Percentiles rank a stretch among this genome's conserved stretches.
Evolutionary conservation across 2,888 invertebrate species (phyloP).

Genomic region (Sabatieria punctata): DNA sequence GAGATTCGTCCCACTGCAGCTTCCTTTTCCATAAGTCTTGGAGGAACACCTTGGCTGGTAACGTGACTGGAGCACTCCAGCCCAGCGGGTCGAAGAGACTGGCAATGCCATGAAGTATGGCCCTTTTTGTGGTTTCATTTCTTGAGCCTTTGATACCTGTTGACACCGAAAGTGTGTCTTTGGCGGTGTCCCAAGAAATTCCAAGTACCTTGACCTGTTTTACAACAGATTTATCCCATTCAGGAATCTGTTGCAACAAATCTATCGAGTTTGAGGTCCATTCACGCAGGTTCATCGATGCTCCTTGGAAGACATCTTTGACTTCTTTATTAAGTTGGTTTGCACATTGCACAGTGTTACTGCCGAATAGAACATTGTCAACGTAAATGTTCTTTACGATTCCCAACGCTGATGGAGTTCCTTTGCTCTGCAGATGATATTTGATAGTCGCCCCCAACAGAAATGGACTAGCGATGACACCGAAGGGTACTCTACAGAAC

Average conservation of each 20-base stretch:
- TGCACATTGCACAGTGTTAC: conserved; percentile 7
- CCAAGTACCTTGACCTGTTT: conserved; percentile 5
- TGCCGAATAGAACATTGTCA: conserved; percentile 12
- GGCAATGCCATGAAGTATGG: conserved; percentile 12
- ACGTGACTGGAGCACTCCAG: conserved; percentile 10
- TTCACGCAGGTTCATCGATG: conserved; percentile 8
- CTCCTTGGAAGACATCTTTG: conserved; percentile 11
- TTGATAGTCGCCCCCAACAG: conserved; percentile 4
- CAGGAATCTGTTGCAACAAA: background rate
- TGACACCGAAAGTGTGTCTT: background rate
- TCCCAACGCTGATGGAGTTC: background rate
- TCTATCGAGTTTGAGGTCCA: conserved; percentile 6
- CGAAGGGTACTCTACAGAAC: conserved; percentile 12
- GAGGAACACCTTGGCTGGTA: conserved; percentile 15
- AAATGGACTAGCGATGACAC: conserved; percentile 7
- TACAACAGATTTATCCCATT: background rate
- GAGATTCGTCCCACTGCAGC: conserved; percentile 16
- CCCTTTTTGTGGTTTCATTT: conserved; percentile 9
- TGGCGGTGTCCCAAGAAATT: conserved; percentile 1
- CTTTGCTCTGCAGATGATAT: conserved; percentile 1
- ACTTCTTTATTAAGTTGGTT: conserved; percentile 1
- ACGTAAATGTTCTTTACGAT: conserved; percentile 13
- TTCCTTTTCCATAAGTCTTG: conserved; percentile 18
- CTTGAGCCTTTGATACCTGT: background rate
- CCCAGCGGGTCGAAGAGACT: conserved; percentile 16